Base-by-base conservation (phyloP, 2,797 vertebrate genomes). In the Rhinichthys osculus region DNA sequence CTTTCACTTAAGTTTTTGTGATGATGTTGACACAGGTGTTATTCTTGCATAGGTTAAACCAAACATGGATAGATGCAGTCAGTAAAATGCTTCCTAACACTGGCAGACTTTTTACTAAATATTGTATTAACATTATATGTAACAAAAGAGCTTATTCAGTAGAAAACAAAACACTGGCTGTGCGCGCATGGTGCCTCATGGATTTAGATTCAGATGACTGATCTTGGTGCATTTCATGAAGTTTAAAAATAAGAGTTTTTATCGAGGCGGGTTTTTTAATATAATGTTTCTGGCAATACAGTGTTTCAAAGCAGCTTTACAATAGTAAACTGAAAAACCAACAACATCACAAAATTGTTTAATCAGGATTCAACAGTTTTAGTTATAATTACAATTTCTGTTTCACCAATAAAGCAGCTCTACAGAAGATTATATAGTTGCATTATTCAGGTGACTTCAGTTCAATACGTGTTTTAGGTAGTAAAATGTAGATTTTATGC, bases 41-140 rank as follows among this genome's bases (percentile, higher is more conserved):
- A 27, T 52, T 64, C 59, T 76, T 52, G 33, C 44, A 42, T 30
- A 7, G 23, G 23, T 84, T 84, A 23, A 84, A 69, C 83, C 47
- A 23, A 27, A 47, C 62, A 69, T 78, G 33, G 33, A 30, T 16
- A 5, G 5, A 21, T 50, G 33, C 62, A 77, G 62, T 40, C 59
- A 35, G 40, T 27, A n/a, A 19, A 19, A 44, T 66, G 44, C 16
- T 30, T 23, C 30, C n/a, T 77, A 54, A 47, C 82, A 30, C 23
- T 47, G 27, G n/a, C 16, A 64, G 42, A 38, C n/a, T 6, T 76
- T 47, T 62, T 27, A n/a, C 27, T 33, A 59, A 59, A 64, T 16
- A 21, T 4, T 64, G 4, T n/a, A 19, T 64, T 21, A 66, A 19
- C 23, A 66, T 74, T 17, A 14, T 73, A 27, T 74, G 64, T 64